A percentile compares a stretch with the other conserved stretches of the same genome.
Evolutionary conservation across 2,797 vertebrate genomes (phyloP).

Genomic region (Syngnathus rostellatus): DNA sequence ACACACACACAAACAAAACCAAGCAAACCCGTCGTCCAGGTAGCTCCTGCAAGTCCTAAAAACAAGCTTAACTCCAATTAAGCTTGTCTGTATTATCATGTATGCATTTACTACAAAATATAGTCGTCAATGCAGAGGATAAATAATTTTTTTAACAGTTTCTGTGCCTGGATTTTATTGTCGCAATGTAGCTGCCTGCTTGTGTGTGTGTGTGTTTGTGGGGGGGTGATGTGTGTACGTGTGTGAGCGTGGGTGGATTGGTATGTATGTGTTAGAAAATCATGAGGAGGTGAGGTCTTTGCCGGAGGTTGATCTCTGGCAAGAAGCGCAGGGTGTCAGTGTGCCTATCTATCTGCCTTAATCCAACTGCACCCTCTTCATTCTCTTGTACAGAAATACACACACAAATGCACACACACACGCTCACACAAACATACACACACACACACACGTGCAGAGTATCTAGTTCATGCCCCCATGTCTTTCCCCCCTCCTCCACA

Average conservation of each 20-base stretch:
- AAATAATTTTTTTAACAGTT: too few species aligned
- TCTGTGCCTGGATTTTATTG: background rate
- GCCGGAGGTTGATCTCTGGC: constrained; percentile 58
- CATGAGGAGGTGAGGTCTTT: constrained; percentile 47
- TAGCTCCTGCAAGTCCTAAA: too few species aligned
- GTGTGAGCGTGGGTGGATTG: too few species aligned
- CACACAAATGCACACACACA: constrained; percentile 18
- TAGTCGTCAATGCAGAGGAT: too few species aligned
- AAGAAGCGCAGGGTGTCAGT: constrained; percentile 51
- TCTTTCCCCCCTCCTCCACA: constrained; percentile 6
- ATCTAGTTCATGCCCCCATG: constrained; percentile 19
- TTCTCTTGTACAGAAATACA: constrained; percentile 14
- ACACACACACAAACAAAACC: too few species aligned
- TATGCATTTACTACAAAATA: too few species aligned
- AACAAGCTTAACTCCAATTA: too few species aligned
- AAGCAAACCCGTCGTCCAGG: too few species aligned
- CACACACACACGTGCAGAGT: constrained; percentile 6
- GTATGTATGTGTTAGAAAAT: constrained; percentile 28
- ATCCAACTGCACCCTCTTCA: constrained; percentile 32
- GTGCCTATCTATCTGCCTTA: constrained; percentile 20
- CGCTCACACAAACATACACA: background rate
- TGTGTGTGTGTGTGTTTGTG: background rate
- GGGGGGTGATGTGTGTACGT: too few species aligned
- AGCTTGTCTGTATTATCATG: too few species aligned
- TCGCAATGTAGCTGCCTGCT: background rate